Conservation (phyloP, 2,888 invertebrate species). For the Stenotaenia linearis region DNA sequence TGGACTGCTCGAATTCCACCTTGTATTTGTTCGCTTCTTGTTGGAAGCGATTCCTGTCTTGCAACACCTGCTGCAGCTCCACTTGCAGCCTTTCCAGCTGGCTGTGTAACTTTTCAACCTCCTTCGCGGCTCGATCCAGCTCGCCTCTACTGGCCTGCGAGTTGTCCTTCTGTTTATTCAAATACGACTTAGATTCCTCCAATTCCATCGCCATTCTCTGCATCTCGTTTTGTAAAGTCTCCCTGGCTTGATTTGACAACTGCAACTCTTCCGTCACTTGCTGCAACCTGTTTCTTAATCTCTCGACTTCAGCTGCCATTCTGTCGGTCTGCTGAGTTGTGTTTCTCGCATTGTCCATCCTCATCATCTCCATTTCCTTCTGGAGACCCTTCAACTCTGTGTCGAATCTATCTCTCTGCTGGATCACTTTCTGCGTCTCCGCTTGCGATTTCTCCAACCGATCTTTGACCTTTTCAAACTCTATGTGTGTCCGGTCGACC, state of each 20-base stretch:
- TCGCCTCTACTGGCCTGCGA: constrained; percentile 37
- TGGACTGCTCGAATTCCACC: constrained; percentile 61
- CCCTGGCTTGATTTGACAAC: constrained; percentile 36
- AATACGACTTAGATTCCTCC: constrained; percentile 59
- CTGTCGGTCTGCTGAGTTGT: constrained; percentile 31
- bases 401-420: constrained; percentile 57
- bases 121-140: constrained; percentile 34
- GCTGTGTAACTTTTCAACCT: constrained; percentile 73
- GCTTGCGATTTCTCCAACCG: constrained; percentile 58
- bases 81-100: constrained; percentile 62
- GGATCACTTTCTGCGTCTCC: constrained; percentile 57
- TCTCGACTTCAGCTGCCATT: constrained; percentile 40
- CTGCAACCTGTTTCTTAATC: constrained; percentile 42
- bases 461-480: constrained; percentile 80
- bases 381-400: constrained; percentile 35
- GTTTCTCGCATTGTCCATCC: constrained; percentile 29
- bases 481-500: constrained; percentile 70
- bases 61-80: constrained; percentile 41
- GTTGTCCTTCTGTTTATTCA: constrained; percentile 64
- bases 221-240: constrained; percentile 41
- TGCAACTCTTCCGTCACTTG: constrained; percentile 38
- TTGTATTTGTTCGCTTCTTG: constrained; percentile 63
- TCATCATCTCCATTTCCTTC: constrained; percentile 35
- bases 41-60: constrained; percentile 52
- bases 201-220: constrained; percentile 51